Percentiles rank a stretch among this genome's conserved stretches.
Conservation (phyloP, 2,888 invertebrate genomes). For the Ametastegia equiseti region DNA sequence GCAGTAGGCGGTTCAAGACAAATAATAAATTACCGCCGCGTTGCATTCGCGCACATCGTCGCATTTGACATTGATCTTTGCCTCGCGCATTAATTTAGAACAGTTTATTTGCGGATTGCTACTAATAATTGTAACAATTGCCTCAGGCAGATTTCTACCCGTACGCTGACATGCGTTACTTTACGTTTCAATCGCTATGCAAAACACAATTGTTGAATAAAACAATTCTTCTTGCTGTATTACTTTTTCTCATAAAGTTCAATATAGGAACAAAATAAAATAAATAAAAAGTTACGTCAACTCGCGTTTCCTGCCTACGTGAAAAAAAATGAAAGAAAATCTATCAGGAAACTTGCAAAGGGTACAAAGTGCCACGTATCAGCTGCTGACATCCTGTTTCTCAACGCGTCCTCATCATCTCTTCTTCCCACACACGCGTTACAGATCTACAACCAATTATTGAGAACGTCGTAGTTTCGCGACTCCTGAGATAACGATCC, state of each 20-base stretch:
- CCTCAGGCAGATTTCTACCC: not conserved
- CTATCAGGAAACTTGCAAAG: constrained; percentile 2
- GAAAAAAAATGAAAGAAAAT: not conserved
- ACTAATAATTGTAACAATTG: not conserved
- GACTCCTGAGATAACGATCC: not conserved
- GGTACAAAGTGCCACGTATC: constrained; percentile 33
- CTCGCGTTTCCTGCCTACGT: not conserved
- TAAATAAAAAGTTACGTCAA: no score
- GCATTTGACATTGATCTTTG: constrained; percentile 74
- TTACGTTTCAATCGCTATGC: no score
- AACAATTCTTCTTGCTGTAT: no score
- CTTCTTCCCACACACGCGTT: constrained; percentile 19
- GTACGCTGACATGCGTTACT: no score
- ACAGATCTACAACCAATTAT: not conserved
- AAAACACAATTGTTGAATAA: no score
- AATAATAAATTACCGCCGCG: constrained; percentile 59
- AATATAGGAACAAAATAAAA: no score
- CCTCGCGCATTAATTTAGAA: constrained; percentile 54
- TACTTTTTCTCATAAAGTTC: no score
- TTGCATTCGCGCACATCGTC: not conserved
- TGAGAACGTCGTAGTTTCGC: not conserved
- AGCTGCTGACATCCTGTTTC: constrained; percentile 37
- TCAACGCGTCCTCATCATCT: not conserved
- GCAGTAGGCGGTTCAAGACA: constrained; percentile 71
- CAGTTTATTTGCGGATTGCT: not conserved